phyloP scores from a whole-genome alignment of 2,888 invertebrate genomes.

The Dryobota labecula region DNA sequence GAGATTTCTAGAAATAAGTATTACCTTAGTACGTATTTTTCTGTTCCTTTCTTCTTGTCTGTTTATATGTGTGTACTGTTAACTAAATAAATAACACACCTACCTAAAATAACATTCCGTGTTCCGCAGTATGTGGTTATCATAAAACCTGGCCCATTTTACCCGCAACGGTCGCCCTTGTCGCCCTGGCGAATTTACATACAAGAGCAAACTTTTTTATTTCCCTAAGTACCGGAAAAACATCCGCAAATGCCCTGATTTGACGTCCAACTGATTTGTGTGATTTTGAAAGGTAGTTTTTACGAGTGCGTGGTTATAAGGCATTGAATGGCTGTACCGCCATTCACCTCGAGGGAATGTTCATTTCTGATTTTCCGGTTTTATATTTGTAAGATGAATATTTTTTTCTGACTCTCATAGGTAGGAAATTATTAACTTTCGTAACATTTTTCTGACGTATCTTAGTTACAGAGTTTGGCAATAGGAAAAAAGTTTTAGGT shows the following conservation, averaged over 20 bases:
- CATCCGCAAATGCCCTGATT: conserved; percentile 38
- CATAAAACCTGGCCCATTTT: conserved; percentile 54
- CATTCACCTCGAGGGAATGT: conserved; percentile 27
- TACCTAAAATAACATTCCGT: conserved; percentile 31
- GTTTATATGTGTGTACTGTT: too few relatives aligned
- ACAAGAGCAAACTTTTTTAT: conserved; percentile 40
- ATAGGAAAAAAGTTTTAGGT: too few relatives aligned
- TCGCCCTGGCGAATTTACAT: conserved; percentile 48
- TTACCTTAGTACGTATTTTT: too few relatives aligned
- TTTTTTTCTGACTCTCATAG: conserved; percentile 1
- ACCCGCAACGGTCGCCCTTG: conserved; percentile 10
- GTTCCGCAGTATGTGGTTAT: conserved; percentile 23
- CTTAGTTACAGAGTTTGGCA: too few relatives aligned
- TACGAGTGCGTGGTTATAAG: conserved; percentile 24
- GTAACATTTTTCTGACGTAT: not conserved
- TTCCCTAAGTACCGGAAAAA: conserved; percentile 36
- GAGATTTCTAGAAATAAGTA: too few relatives aligned
- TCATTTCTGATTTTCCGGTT: conserved; percentile 35
- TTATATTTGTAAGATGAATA: conserved; percentile 18
- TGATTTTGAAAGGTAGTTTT: conserved; percentile 53
- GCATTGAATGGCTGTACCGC: conserved; percentile 15
- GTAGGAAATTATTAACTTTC: not conserved
- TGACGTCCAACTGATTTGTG: conserved; percentile 52
- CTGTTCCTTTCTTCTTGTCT: too few relatives aligned
- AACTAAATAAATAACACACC: conserved; percentile 15